A percentile compares a stretch with the other conserved stretches of the same genome.
phyloP scores from a whole-genome alignment of 2,113 vertebrate species.

The Narcine bancroftii region DNA sequence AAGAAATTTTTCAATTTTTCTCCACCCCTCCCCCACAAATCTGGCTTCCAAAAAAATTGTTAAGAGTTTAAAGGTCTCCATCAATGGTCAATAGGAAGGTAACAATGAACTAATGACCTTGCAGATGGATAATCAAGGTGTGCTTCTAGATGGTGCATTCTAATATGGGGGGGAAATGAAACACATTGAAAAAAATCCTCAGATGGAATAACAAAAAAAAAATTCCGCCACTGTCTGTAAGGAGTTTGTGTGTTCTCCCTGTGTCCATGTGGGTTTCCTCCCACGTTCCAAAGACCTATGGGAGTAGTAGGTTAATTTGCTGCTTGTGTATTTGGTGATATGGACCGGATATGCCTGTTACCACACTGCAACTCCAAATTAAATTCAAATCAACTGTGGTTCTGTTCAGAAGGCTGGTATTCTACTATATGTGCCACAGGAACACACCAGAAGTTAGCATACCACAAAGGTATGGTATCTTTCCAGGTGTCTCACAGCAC shows the following conservation, averaged over 20 bases:
- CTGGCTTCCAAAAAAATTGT: neutral
- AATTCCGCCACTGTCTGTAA: too few relatives aligned
- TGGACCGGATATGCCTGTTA: too few relatives aligned
- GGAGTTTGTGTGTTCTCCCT: too few relatives aligned
- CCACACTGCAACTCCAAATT: too few relatives aligned
- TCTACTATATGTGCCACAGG: neutral
- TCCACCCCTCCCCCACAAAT: too few relatives aligned
- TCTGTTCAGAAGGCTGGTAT: neutral
- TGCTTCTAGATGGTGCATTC: neutral
- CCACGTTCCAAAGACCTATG: too few relatives aligned
- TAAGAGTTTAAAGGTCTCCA: neutral
- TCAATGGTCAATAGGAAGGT: neutral
- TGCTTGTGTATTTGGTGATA: too few relatives aligned
- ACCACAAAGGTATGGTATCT: neutral
- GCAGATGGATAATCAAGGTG: neutral
- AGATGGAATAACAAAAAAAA: neutral
- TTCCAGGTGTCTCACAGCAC: neutral
- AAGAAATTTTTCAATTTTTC: neutral
- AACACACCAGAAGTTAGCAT: neutral
- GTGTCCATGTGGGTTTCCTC: too few relatives aligned
- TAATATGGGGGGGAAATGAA: neutral
- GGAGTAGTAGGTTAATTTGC: too few relatives aligned
- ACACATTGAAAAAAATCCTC: neutral
- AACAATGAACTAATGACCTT: neutral
- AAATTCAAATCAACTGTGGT: too few relatives aligned